These are phyloP conservation scores for Mystacides longicornis DNA, from an alignment of 2,888 invertebrate species.

Conservation along the genomic window DNA sequence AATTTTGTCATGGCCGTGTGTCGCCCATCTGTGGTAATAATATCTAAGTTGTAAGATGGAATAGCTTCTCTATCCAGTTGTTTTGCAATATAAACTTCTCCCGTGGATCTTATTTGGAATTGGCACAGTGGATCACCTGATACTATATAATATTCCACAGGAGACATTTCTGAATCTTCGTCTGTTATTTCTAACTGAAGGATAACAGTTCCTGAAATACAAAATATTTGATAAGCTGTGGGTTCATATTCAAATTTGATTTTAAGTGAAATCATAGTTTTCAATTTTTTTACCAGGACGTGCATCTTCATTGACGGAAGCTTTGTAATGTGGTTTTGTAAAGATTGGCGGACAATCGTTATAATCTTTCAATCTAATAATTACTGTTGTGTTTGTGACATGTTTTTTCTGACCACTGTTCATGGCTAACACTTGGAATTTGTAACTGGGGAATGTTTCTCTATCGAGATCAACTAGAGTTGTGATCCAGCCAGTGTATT, in stretches of 20 bases:
- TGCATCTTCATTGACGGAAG: constrained; percentile 68
- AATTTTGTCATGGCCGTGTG: constrained; percentile 74
- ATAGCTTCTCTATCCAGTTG: constrained; percentile 75
- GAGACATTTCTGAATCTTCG: constrained; percentile 59
- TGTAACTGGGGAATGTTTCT: constrained; percentile 68
- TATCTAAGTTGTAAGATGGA: constrained; percentile 64
- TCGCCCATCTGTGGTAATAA: constrained; percentile 87
- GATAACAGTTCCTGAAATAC: constrained; percentile 53
- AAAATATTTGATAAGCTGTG: neutral
- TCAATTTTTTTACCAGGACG: constrained; percentile 42
- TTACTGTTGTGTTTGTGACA: constrained; percentile 65
- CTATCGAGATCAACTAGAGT: constrained; percentile 67
- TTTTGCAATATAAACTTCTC: constrained; percentile 79
- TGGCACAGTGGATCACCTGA: constrained; percentile 78
- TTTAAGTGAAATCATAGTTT: neutral
- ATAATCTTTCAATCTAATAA: constrained; percentile 76
- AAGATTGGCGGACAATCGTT: constrained; percentile 88
- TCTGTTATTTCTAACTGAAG: constrained; percentile 60
- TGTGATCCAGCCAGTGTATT: constrained; percentile 82
- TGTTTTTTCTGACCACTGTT: constrained; percentile 69
- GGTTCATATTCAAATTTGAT: neutral
- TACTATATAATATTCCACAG: constrained; percentile 73
- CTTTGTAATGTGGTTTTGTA: constrained; percentile 56
- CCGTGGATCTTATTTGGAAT: constrained; percentile 77
- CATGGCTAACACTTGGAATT: constrained; percentile 67